A percentile compares a stretch with the other conserved stretches of the same genome.
Evolutionary conservation across 2,888 invertebrate species (phyloP).

Genomic region (Loripinus fragilis): DNA sequence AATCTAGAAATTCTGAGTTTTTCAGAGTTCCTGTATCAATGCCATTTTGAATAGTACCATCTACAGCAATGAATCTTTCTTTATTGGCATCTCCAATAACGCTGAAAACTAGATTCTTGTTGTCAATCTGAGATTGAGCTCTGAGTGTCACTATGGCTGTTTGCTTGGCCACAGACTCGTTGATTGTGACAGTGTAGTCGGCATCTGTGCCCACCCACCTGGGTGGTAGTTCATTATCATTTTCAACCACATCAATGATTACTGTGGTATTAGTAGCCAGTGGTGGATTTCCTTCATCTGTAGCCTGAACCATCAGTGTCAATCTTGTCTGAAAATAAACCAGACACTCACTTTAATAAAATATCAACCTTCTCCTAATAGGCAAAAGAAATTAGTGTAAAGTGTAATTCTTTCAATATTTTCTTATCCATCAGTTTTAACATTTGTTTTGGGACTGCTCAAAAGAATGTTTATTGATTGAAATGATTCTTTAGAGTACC

Average conservation of each 20-base stretch:
- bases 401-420: too few relatives aligned
- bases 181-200: slow-evolving; percentile 7
- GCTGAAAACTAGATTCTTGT: neutral
- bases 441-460: too few relatives aligned
- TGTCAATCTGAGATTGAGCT: neutral
- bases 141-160: neutral
- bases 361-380: too few relatives aligned
- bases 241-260: slow-evolving; percentile 92
- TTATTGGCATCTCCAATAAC: neutral
- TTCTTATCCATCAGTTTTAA: too few relatives aligned
- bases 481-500: too few relatives aligned
- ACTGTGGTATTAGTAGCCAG: slow-evolving; percentile 96
- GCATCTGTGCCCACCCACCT: slow-evolving; percentile 80
- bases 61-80: neutral
- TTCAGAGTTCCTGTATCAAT: slow-evolving; percentile 22
- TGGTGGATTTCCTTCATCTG: slow-evolving; percentile 97
- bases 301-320: slow-evolving; percentile 95
- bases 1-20: slow-evolving; percentile 38
- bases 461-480: too few relatives aligned
- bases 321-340: slow-evolving; percentile 35
- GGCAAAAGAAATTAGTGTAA: too few relatives aligned
- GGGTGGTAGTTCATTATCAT: slow-evolving; percentile 44
- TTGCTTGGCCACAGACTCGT: neutral
- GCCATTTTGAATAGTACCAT: neutral
- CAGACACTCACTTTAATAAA: too few relatives aligned